Evolutionary conservation across 2,797 vertebrate genomes (phyloP), one percentile per base, ranked within the genome.

Genomic region (Ctenosaura bakeri): DNA sequence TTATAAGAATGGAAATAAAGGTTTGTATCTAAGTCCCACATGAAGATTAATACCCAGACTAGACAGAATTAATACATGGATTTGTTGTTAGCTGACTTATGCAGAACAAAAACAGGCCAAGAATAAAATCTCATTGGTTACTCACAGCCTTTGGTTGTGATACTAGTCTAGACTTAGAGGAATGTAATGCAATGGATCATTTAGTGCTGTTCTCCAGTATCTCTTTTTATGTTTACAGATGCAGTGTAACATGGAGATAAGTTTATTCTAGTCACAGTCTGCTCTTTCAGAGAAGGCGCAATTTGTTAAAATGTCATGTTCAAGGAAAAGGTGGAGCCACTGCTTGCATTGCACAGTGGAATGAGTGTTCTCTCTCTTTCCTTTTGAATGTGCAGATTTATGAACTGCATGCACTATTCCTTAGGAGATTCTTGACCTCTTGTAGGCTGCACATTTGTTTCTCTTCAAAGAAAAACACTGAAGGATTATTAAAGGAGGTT

Each of bases 301-400:
- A 81, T 93, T 95, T 93, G 89, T 95, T 96, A 91, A 95, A 93
- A 91, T 91, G 90, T 86, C 93, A 91, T 80, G 82, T 92, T 93
- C 81, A 91, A 95, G 94, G 80, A 90, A 94, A 96, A 95, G 88
- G 79, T 95, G 77, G 74, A 88, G 74, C 66, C 18, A 74, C 71
- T 59, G 62, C 73, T 32, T 54, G 42, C 90, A 89, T 89, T 94
- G 95, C 84, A 88, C 32, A 89, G 80, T 26, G 20, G 90, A 88
- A 88, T 42, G 56, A 32, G 91, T 90, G 66, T 35, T 81, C 85
- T 74, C 38, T 69, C 50, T 38, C 14, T 91, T 38, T 80, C 42
- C 74, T 6, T 12, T 12, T 54, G 32, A 91, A 89, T 89, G 66
- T 38, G 89, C 77, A 90, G 91, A 95, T 94, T 96, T 92, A 94